Conservation (phyloP, 1,140 invertebrate genomes). For the Conopomorpha cramerella region DNA sequence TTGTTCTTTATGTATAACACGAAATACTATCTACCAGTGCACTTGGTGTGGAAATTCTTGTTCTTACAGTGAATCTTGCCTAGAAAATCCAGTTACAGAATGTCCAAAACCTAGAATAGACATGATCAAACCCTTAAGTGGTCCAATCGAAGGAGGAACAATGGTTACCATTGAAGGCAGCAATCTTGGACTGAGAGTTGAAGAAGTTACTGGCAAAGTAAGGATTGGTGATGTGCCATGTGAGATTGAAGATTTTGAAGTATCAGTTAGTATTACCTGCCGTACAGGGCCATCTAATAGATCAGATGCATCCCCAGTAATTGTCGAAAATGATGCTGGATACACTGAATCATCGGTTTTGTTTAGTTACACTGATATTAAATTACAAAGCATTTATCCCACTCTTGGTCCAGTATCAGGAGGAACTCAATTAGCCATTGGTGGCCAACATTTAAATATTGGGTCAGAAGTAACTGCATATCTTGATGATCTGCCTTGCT, state of each 20-base stretch:
- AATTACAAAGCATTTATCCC: conserved; percentile 81
- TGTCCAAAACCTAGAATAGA: conserved; percentile 93
- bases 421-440: conserved; percentile 89
- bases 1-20: conserved; percentile 91
- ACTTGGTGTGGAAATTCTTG: conserved; percentile 91
- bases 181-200: conserved; percentile 88
- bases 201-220: conserved; percentile 90
- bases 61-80: conserved; percentile 81
- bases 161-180: conserved; percentile 93
- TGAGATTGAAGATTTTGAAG: conserved; percentile 85
- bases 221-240: conserved; percentile 90
- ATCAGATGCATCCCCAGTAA: conserved; percentile 79
- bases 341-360: conserved; percentile 86
- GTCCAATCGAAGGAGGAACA: conserved; percentile 95
- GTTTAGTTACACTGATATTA: conserved; percentile 88
- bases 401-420: conserved; percentile 89
- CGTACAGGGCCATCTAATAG: conserved; percentile 77
- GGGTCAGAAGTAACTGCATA: conserved; percentile 87
- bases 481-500: conserved; percentile 87
- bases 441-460: conserved; percentile 91
- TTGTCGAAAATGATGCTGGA: conserved; percentile 88
- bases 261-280: conserved; percentile 90
- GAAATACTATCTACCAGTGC: conserved; percentile 86
- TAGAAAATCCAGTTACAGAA: conserved; percentile 72
- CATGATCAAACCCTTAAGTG: conserved; percentile 92